Evolutionary conservation across 2,797 vertebrate genomes (phyloP).

Genomic region (Carcharodon carcharias): DNA sequence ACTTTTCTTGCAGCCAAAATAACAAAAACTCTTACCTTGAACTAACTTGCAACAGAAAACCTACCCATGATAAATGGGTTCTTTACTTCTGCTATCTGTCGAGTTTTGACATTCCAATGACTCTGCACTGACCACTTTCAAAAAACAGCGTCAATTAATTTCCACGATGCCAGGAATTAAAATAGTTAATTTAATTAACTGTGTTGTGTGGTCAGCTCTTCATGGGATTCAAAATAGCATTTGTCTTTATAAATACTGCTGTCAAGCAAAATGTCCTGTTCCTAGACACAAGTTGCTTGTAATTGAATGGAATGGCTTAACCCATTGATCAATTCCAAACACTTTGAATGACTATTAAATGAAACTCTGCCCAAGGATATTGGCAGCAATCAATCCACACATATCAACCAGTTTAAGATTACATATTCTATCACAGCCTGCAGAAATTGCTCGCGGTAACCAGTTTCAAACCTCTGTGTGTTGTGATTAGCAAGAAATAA

Average conservation of each 20-base stretch:
- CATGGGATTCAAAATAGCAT: background rate
- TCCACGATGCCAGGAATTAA: background rate
- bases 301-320: background rate
- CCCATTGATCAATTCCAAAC: background rate
- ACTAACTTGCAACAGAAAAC: background rate
- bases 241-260: background rate
- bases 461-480: background rate
- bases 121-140: background rate
- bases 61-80: background rate
- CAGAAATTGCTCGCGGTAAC: background rate
- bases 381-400: slow-evolving; percentile 8
- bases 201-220: background rate
- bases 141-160: background rate
- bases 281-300: background rate
- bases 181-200: background rate
- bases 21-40: background rate
- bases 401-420: background rate
- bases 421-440: background rate
- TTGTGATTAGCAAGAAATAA: background rate
- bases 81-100: background rate
- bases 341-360: background rate
- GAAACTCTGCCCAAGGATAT: background rate
- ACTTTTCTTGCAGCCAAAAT: too few relatives aligned
- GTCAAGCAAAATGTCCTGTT: background rate
- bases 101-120: background rate